phyloP scores from a whole-genome alignment of 2,113 vertebrate genomes.

The Pseudonaja textilis region DNA sequence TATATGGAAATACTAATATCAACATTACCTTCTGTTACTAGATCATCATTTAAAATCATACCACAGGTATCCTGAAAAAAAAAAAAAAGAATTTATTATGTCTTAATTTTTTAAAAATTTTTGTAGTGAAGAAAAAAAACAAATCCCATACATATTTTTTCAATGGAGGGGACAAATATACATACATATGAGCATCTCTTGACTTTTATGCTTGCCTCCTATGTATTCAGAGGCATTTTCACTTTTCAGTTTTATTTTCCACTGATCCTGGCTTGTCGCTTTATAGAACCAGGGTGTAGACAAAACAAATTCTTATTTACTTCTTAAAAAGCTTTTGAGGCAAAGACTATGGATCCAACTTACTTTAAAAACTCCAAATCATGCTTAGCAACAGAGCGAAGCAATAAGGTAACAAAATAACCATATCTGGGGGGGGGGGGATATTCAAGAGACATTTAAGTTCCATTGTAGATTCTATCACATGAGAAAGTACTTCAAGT shows the following conservation, averaged over 20 bases:
- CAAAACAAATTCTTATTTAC: neutral
- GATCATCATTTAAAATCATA: conserved; percentile 62
- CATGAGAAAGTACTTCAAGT: neutral
- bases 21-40: conserved; percentile 68
- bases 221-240: neutral
- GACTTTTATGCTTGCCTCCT: no score
- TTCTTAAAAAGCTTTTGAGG: neutral
- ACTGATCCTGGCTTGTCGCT: neutral
- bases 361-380: neutral
- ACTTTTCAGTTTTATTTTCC: neutral
- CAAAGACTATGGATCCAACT: neutral
- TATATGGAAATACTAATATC: neutral
- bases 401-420: neutral
- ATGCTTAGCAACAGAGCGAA: neutral
- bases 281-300: neutral
- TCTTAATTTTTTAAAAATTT: neutral
- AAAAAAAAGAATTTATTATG: neutral
- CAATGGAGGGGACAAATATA: neutral
- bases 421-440: no score
- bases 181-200: neutral
- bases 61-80: conserved; percentile 49
- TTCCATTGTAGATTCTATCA: neutral
- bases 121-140: neutral
- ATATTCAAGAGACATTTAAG: neutral
- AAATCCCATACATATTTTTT: neutral